Evolutionary conservation across 2,797 vertebrate genomes (phyloP), one percentile per base, ranked within the genome.

Genomic region (Sylvia borin): DNA sequence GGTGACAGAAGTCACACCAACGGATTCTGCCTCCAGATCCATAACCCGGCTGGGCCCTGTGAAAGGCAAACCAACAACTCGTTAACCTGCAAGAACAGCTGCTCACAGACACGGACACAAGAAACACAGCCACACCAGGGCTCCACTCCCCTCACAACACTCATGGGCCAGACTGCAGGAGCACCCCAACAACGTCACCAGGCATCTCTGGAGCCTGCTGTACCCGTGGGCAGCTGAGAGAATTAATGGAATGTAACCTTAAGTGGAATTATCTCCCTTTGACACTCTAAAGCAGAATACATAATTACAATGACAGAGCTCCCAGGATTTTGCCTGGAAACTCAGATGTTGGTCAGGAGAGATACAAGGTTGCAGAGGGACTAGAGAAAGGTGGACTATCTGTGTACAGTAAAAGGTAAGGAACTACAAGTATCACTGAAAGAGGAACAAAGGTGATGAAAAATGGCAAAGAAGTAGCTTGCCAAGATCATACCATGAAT

Each of bases 21-120:
- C 32, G 11, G 64, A 73, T 29, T 55, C 50, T 5, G 42, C 40
- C 26, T 9, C 0, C 5, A 97, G 3, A 36, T 60, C 27, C 9
- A 11, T 24, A 24, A 97, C 82, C 8, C 4, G 61, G 43, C 9
- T 55, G 20, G 92, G 40, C 14, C 24, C 97, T 97, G 94, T 36
- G 32, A 16, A 86, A 86, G n/a, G 11, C 24, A 88, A 84, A 12
- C 50, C n/a, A 92, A 76, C 26, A 57, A 18, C 5, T 10, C 11
- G 4, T 84, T 18, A 66, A 2, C 6, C 24, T 57, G 34, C 47
- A 45, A 21, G 16, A 72, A 24, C 45, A 31, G 22, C 42, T n/a
- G 29, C n/a, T 67, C 32, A 45, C 38, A 48, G 3, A 21, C 12
- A 62, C 0, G 5, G 34, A 45, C 11, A 60, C 29, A 50, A 58